Base-by-base conservation (phyloP, 2,888 invertebrate genomes). In the Ichneumon xanthorius region DNA sequence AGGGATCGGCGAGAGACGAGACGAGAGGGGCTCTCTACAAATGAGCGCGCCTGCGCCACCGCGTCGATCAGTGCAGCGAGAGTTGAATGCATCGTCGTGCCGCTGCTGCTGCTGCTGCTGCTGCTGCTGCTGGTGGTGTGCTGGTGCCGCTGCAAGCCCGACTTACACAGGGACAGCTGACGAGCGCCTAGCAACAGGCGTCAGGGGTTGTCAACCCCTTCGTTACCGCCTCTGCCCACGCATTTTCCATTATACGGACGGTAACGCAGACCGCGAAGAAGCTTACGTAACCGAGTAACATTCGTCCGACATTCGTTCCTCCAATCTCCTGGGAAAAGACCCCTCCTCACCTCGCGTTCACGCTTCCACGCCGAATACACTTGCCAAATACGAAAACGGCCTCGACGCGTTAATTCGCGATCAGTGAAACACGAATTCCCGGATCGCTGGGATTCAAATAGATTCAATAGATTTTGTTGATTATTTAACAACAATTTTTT, bases 181-280 rank as follows among this genome's bases (percentile, higher is more conserved):
- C 89, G 89, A 87, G 89, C 88, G 91, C 92, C 89, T 92, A 90
- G 92, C 92, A 92, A 92, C 92, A 92, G 91, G 92, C 92, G 87
- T 87, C 91, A 90, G 90, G 91, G 90, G 91, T 90, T 92, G 89
- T 89, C 91, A 91, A 90, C 89, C 91, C 90, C 78, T 77, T 61
- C 50, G 30, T 22, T 33, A 37, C 53, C 33, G n/a, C 22, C 26
- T n/a, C 53, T 81, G 77, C 76, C 40, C 80, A 72, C 72, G 53
- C 19, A 79, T 82, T 82, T 84, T 84, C 76, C 26, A 73, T 33
- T 55, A 61, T 73, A 26, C 16, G 6, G 16, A 63, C 16, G 4
- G 30, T 7, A 7, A 30, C 30, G 16, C 30, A 16, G 30, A 33
- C 11, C 30, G 3, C 33, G 26, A 58, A 26, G 61, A n/a, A 16